Evolutionary conservation across 2,113 vertebrate genomes (phyloP).

Genomic region (Phaethon lepturus): DNA sequence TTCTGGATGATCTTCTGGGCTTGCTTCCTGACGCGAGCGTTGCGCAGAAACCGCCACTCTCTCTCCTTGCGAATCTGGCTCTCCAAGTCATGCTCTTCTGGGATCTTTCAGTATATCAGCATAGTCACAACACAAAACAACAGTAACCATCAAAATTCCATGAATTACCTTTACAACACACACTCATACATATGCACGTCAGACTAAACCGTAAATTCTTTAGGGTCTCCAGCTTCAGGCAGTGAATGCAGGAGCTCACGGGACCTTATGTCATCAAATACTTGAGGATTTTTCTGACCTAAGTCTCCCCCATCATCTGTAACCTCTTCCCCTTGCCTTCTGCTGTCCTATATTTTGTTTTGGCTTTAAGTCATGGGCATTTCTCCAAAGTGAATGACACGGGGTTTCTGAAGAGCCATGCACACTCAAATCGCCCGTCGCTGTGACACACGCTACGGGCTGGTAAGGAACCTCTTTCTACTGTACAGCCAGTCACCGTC

Average conservation of each 20-base stretch:
- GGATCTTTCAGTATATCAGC: conserved; percentile 77
- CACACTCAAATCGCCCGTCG: neutral
- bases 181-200: rapidly evolving
- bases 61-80: conserved; percentile 95
- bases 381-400: neutral
- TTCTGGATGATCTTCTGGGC: conserved; percentile 89
- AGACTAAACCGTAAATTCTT: neutral
- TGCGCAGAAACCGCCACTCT: conserved; percentile 95
- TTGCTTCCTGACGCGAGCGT: conserved; percentile 86
- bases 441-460: rapidly evolving
- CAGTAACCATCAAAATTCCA: neutral
- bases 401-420: neutral
- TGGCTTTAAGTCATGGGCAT: neutral
- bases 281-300: neutral
- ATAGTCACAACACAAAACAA: neutral
- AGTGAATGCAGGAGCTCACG: neutral
- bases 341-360: neutral
- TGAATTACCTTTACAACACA: rapidly evolving
- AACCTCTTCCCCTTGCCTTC: neutral
- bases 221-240: neutral
- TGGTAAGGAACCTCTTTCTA: neutral
- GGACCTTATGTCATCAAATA: neutral
- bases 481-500: rapidly evolving
- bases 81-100: conserved; percentile 94
- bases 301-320: neutral